Evolutionary conservation across 2,113 vertebrate species (phyloP), one percentile per base, ranked within the genome.

Genomic region (Globicephala melas): DNA sequence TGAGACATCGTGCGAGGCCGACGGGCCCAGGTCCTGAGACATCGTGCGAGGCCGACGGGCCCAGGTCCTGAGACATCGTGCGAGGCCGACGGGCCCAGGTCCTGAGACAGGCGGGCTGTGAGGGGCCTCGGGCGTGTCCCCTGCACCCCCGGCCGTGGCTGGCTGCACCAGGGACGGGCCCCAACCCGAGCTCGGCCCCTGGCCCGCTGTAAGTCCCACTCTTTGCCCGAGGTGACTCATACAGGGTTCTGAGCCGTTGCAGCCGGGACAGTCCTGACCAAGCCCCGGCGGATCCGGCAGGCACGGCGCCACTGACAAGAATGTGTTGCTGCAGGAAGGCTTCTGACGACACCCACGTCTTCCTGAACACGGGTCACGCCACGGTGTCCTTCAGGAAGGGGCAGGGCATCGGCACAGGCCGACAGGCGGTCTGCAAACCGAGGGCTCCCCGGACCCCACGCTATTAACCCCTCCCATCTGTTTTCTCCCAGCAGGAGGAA

Each of bases 401-500:
- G 44, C 1, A 18, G 2, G 1, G 18, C 26, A 0, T 31, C 20
- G 10, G 38, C 33, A 26, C n/a, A 55, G 28, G 58, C 21, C 0
- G 0, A 17, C 15, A 8, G 28, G n/a, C 53, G 12, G 3, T 2
- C 38, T 50, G 62, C n/a, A 53, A 7, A 60, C 20, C 1, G 17
- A 55, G 1, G 5, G 86, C 4, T 33, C 55, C 86, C 50, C 23
- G 21, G 23, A 26, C n/a, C 4, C 6, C 1, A 0, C 0, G 1
- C 63, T 2, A 1, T 12, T 6, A 21, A 84, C 3, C 38, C 65
- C 21, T 3, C 36, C 65, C 26, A 1, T 36, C 21, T 25, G 18
- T 44, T 36, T 79, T 44, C 73, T 36, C 38, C 31, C 15, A 31
- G 31, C 1, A 6, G 0, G 21, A 47, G 88, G 62, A 84, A 11